phyloP scores from a whole-genome alignment of 2,888 invertebrate species.

The Dolichomitus sp. region DNA sequence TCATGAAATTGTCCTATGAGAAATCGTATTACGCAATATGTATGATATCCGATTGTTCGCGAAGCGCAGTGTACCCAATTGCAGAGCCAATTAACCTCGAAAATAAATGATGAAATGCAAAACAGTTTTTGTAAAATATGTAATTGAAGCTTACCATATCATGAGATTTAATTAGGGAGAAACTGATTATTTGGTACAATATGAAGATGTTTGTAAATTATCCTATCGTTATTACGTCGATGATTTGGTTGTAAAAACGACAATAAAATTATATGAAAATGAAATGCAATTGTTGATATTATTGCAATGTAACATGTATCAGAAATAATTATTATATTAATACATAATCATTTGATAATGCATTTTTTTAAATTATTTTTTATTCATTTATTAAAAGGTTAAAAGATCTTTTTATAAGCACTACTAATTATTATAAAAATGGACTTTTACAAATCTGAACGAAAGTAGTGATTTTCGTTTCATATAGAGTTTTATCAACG shows the following conservation, averaged over 20 bases:
- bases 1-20: not conserved
- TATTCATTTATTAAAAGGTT: too few species aligned
- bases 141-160: not conserved
- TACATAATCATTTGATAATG: not conserved
- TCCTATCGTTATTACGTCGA: not conserved
- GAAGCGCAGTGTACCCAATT: slow-evolving; percentile 7
- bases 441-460: too few species aligned
- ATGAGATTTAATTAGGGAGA: not conserved
- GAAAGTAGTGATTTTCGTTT: too few species aligned
- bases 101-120: slow-evolving; percentile 36
- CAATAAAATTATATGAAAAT: slow-evolving; percentile 3
- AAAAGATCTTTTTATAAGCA: too few species aligned
- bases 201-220: not conserved
- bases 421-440: too few species aligned
- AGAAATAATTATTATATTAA: not conserved
- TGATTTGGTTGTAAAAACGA: not conserved
- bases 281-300: not conserved
- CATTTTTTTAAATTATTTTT: too few species aligned
- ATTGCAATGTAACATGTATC: not conserved
- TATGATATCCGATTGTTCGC: slow-evolving; percentile 32
- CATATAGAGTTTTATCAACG: too few species aligned
- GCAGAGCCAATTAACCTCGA: not conserved
- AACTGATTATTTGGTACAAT: not conserved
- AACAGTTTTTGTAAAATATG: not conserved
- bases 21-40: slow-evolving; percentile 4